Percentiles rank a stretch among this genome's conserved stretches.
Evolutionary conservation across 2,797 vertebrate species (phyloP).

Genomic region (Adelosebastes latens): DNA sequence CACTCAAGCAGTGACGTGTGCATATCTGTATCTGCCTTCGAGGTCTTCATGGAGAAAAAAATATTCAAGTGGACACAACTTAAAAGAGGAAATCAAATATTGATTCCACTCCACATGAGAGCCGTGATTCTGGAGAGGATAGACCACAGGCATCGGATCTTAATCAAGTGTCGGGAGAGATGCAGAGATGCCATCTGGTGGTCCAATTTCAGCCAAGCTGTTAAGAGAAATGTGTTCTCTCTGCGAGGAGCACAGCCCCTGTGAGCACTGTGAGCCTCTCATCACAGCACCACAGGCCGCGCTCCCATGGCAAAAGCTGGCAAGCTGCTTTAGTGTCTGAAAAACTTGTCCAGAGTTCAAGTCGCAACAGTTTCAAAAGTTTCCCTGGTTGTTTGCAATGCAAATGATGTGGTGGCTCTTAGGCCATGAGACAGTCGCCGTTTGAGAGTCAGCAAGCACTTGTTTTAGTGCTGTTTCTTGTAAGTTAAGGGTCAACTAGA

Average conservation of each 20-base stretch:
- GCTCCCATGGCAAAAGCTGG: constrained; percentile 48
- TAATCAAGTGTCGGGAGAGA: constrained; percentile 74
- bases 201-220: constrained; percentile 75
- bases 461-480: not conserved
- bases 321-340: constrained; percentile 53
- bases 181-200: constrained; percentile 80
- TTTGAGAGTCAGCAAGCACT: not conserved
- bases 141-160: constrained; percentile 67
- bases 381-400: constrained; percentile 47
- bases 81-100: constrained; percentile 70
- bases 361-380: constrained; percentile 49
- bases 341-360: constrained; percentile 53
- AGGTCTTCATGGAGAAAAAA: constrained; percentile 23
- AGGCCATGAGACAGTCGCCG: not conserved
- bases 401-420: constrained; percentile 22
- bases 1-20: not conserved
- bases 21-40: constrained; percentile 20
- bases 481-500: not conserved
- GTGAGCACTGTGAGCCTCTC: constrained; percentile 50
- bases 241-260: constrained; percentile 49
- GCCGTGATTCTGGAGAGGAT: constrained; percentile 57
- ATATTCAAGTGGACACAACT: constrained; percentile 33
- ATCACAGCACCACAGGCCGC: constrained; percentile 46
- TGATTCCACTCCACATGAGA: constrained; percentile 67
- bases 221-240: constrained; percentile 68